phyloP scores from a whole-genome alignment of 2,797 vertebrate species.

The Macropus fuliginosus region DNA sequence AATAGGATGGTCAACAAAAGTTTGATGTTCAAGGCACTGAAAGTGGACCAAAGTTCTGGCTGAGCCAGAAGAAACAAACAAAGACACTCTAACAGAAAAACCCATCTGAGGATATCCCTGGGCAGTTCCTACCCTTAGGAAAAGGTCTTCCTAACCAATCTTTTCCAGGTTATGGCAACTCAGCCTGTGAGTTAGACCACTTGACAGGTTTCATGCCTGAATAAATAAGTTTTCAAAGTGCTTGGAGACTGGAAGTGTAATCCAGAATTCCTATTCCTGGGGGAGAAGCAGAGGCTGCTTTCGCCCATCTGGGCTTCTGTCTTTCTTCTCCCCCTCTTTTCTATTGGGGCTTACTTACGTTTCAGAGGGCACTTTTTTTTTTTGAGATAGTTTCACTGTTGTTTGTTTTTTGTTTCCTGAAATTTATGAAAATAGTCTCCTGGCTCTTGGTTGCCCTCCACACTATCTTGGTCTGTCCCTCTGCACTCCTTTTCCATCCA shows the following conservation, averaged over 20 bases:
- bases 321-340: slow-evolving; percentile 5
- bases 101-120: slow-evolving; percentile 4
- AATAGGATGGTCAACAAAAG: slow-evolving; percentile 20
- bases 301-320: neutral
- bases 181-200: neutral
- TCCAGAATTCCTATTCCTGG: slow-evolving; percentile 1
- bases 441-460: neutral
- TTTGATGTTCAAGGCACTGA: slow-evolving; percentile 81
- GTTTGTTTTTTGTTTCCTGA: slow-evolving; percentile 35
- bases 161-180: neutral
- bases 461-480: neutral
- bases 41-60: slow-evolving; percentile 46
- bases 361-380: slow-evolving; percentile 29
- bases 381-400: slow-evolving; percentile 57
- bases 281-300: neutral
- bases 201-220: slow-evolving; percentile 58
- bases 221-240: slow-evolving; percentile 60
- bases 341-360: neutral
- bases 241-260: slow-evolving; percentile 50
- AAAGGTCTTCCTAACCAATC: slow-evolving; percentile 2
- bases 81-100: slow-evolving; percentile 35
- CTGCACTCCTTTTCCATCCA: neutral
- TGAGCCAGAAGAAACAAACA: slow-evolving; percentile 19
- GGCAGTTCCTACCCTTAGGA: neutral
- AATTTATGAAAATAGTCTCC: slow-evolving; percentile 42